Evolutionary conservation across 1,140 invertebrate species (phyloP), one percentile per base, ranked within the genome.

Genomic region (Drosophila busckii): DNA sequence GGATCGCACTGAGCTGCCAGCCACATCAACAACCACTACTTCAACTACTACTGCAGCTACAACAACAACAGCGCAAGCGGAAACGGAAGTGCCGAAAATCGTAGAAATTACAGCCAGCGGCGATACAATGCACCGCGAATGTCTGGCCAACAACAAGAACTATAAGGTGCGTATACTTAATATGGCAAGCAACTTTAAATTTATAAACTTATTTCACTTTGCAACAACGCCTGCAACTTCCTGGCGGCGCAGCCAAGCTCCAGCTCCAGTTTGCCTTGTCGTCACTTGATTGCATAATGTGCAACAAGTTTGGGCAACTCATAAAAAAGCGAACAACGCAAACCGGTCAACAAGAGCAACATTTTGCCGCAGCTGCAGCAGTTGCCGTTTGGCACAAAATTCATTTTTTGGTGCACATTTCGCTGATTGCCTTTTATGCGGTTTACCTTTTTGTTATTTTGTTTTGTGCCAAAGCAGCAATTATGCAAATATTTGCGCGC

Each of bases 1-100:
- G 29, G 91, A 92, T 4, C 90, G 91, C 23, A 37, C 53, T 28
- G 61, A 59, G 38, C 20, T 29, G 34, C n/a, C n/a, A 17, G 56
- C 48, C 46, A 28, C 23, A 32, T 12, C 54, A 56, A 19, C 50
- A 40, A n/a, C 9, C 46, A 56, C 35, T 29, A 45, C 38, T 50
- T 70, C 45, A 56, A 61, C 28, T 20, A 50, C 53, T 38, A 67
- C n/a, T n/a, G n/a, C 54, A 70, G 15, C 9, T 34, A 12, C 48
- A 22, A n/a, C 28, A n/a, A 71, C 67, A 10, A 71, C 73, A 5
- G 13, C 44, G 1, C 56, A 61, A 60, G 44, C 68, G 48, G 69
- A 84, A 61, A 75, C 75, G 60, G 75, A 75, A 70, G 55, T 82
- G 56, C 75, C 75, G 3, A 80, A 87, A 73, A 86, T 88, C 17